Base-by-base conservation (phyloP, 2,888 invertebrate genomes). In the Apodemia zela region DNA sequence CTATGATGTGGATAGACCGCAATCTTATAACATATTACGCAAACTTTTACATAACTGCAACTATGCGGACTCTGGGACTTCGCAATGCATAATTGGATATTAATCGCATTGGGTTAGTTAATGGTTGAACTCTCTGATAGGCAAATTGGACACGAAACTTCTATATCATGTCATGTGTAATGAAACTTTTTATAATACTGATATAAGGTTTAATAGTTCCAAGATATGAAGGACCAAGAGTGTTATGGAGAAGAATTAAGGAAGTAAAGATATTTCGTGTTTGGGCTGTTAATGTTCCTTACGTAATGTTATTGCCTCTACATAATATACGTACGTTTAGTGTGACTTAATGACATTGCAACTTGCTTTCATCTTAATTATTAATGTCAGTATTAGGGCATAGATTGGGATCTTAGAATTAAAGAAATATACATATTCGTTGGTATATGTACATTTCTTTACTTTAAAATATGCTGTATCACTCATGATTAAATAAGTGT, bases 61-160 rank as follows among this genome's bases (percentile, higher is more conserved):
- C 61, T 62, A 62, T 61, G 66, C 63, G 66, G 69, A 70, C 69
- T 67, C 66, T 64, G 66, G 75, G 68, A 72, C 72, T 68, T 69
- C 66, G 75, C 76, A 71, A 76, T 75, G 70, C 73, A 75, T 73
- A 72, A 72, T 74, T 77, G 78, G 73, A 71, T 70, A 73, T 73
- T 74, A 73, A 75, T 75, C 66, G 67, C 57, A 62, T 60, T 66
- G 57, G 60, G 51, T 64, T 47, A 62, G 58, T 62, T 62, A 42
- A 59, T 59, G 58, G 51, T 54, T 58, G 57, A 62, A 62, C 47
- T 62, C 59, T 62, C 10, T 45, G 59, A 42, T 38, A 57, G 59
- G 21, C 38, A 25, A 59, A 47, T 59, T 45, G 45, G 58, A 62
- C 62, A 62, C 62, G 58, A 58, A 62, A 62, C 59, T 58, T 29